A percentile compares a stretch with the other conserved stretches of the same genome.
These are phyloP conservation scores for Caiman crocodilus DNA, from an alignment of 2,797 vertebrate species.

Conservation along the genomic window DNA sequence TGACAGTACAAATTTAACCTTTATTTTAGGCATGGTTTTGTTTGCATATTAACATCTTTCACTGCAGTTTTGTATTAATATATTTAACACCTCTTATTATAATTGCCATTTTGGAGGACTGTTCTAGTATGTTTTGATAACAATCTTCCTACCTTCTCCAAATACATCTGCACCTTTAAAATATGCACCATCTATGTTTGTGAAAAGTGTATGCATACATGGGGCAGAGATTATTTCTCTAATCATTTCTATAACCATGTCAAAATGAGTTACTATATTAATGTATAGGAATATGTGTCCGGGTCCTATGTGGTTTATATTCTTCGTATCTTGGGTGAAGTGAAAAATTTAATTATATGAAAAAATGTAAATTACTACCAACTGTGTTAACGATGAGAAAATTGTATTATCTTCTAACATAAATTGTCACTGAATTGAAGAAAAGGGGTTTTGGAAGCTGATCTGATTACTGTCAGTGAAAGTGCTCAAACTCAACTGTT, in stretches of 20 bases:
- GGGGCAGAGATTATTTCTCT: too few species aligned
- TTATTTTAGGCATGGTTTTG: not conserved
- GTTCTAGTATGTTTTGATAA: not conserved
- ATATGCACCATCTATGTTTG: not conserved
- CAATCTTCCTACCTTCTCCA: not conserved
- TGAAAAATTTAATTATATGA: slow-evolving; percentile 63
- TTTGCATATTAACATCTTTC: not conserved
- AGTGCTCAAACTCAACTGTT: slow-evolving; percentile 85
- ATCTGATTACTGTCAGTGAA: slow-evolving; percentile 77
- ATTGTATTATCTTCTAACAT: slow-evolving; percentile 75
- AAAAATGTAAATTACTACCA: slow-evolving; percentile 77
- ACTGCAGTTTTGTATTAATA: not conserved
- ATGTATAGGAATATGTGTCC: slow-evolving; percentile 10
- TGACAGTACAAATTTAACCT: not conserved
- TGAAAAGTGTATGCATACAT: not conserved
- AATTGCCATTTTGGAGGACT: not conserved
- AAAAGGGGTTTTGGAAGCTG: slow-evolving; percentile 74
- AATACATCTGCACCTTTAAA: not conserved
- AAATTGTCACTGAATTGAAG: slow-evolving; percentile 73
- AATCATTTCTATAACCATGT: not conserved
- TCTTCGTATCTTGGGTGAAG: slow-evolving; percentile 52
- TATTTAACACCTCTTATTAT: not conserved
- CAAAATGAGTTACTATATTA: not conserved
- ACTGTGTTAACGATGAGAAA: slow-evolving; percentile 75
- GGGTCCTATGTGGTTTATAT: not conserved